phyloP scores from a whole-genome alignment of 1,140 invertebrate species.

The Sweltsa coloradensis region DNA sequence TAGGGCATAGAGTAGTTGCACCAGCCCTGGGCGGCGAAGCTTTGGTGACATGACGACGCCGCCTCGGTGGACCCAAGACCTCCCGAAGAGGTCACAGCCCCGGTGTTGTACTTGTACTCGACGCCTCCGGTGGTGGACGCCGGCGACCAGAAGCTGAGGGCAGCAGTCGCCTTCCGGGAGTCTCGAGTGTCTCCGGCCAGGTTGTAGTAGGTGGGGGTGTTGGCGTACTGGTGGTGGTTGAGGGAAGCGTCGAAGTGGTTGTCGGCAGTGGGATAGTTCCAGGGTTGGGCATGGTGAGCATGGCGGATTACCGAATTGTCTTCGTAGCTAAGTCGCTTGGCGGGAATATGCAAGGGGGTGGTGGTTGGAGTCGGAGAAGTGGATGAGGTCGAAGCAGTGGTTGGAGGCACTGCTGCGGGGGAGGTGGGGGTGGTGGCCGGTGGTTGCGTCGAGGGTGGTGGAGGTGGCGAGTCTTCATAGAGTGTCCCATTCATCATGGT shows the following conservation, averaged over 20 bases:
- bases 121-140: conserved; percentile 37
- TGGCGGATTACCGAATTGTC: conserved; percentile 57
- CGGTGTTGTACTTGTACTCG: conserved; percentile 25
- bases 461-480: conserved; percentile 59
- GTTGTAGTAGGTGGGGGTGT: conserved; percentile 64
- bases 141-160: conserved; percentile 62
- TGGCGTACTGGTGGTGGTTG: conserved; percentile 58
- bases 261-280: conserved; percentile 54
- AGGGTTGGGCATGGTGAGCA: conserved; percentile 49
- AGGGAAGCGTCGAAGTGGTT: conserved; percentile 39
- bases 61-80: conserved; percentile 24
- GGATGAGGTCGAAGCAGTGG: conserved; percentile 44
- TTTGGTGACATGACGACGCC: conserved; percentile 52
- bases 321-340: conserved; percentile 55
- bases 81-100: not conserved
- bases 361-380: conserved; percentile 52
- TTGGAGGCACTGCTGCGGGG: conserved; percentile 15
- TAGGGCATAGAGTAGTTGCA: conserved; percentile 57
- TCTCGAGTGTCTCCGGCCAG: conserved; percentile 42
- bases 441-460: conserved; percentile 35
- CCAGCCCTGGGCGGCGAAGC: conserved; percentile 51
- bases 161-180: conserved; percentile 37
- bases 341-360: conserved; percentile 69
- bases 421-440: conserved; percentile 37
- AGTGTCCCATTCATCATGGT: conserved; percentile 66